Conservation (phyloP, 2,113 vertebrate genomes). For the Perca flavescens region DNA sequence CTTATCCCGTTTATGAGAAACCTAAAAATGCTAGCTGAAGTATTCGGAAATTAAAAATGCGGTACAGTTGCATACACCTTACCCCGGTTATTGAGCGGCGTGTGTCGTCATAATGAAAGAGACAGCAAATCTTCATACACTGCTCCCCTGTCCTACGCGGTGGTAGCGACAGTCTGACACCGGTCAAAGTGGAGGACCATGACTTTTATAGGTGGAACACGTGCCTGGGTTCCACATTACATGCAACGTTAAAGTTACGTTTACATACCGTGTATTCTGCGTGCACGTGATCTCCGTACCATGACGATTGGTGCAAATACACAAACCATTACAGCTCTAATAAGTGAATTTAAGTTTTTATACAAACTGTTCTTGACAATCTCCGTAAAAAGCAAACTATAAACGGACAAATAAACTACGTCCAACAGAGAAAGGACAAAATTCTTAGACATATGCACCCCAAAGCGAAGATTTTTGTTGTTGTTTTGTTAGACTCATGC, state of each 20-base stretch:
- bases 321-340: background rate
- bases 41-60: no score
- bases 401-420: conserved; percentile 55
- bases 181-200: background rate
- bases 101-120: no score
- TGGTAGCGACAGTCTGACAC: background rate
- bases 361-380: conserved; percentile 28
- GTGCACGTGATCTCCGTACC: no score
- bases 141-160: background rate
- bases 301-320: no score
- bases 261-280: no score
- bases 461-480: conserved; percentile 29
- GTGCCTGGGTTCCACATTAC: no score
- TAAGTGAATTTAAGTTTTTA: conserved; percentile 43
- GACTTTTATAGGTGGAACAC: no score
- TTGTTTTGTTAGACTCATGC: conserved; percentile 46
- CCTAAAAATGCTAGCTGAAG: no score
- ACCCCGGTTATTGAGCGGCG: no score
- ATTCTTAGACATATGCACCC: conserved; percentile 55
- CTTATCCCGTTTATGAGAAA: background rate
- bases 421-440: conserved; percentile 51
- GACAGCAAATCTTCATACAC: background rate
- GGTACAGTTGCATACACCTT: no score
- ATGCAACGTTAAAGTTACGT: no score
- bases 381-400: conserved; percentile 37